Percentiles rank a stretch among this genome's conserved stretches.
Evolutionary conservation across 2,888 invertebrate species (phyloP).

Genomic region (Chrysolina americana): DNA sequence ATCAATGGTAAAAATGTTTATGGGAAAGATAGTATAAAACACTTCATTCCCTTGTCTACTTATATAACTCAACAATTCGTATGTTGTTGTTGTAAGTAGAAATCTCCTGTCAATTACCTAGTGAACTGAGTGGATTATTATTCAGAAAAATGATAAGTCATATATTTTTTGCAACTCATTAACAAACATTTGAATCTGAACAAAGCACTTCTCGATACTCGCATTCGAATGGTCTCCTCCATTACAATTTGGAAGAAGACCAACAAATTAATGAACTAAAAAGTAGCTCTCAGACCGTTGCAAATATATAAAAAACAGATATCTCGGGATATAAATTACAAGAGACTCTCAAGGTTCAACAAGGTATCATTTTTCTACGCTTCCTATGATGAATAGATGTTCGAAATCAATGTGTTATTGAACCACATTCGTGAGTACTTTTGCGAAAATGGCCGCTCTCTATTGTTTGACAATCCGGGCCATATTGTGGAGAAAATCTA

Average conservation of each 20-base stretch:
- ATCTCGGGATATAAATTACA: slow-evolving; percentile 49
- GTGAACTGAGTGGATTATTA: neutral
- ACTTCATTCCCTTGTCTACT: too few relatives aligned
- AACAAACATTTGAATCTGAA: slow-evolving; percentile 4
- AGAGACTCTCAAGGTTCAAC: slow-evolving; percentile 48
- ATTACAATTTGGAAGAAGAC: slow-evolving; percentile 51
- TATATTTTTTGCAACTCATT: neutral
- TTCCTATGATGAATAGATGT: slow-evolving; percentile 50
- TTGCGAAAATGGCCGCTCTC: slow-evolving; percentile 28
- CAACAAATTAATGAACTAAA: slow-evolving; percentile 51
- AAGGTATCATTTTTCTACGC: slow-evolving; percentile 52
- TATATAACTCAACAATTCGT: too few relatives aligned
- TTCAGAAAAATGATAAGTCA: neutral
- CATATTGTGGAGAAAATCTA: slow-evolving; percentile 60
- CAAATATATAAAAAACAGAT: slow-evolving; percentile 41
- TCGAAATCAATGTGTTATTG: slow-evolving; percentile 51
- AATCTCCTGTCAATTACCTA: too few relatives aligned
- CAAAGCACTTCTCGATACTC: neutral
- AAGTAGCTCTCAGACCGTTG: slow-evolving; percentile 47
- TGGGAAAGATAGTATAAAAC: too few relatives aligned
- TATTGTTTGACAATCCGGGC: slow-evolving; percentile 59
- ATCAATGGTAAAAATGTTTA: too few relatives aligned
- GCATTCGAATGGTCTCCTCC: slow-evolving; percentile 34
- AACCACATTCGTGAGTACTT: slow-evolving; percentile 41
- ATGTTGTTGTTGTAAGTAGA: too few relatives aligned